Evolutionary conservation across 2,888 invertebrate genomes (phyloP).

Genomic region (Acanthococcus lagerstroemiae): DNA sequence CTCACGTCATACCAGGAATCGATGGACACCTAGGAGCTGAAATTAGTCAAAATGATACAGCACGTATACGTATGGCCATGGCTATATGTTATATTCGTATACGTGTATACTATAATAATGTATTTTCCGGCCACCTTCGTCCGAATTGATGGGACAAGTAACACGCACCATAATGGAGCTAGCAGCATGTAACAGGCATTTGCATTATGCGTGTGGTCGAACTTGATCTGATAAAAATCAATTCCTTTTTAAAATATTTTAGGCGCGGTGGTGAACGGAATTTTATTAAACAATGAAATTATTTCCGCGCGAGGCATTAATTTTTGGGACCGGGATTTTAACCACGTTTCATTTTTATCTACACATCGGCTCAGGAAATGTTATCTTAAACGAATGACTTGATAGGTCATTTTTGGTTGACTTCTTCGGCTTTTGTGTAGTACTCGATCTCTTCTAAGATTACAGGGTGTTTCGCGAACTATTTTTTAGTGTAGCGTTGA

Average conservation of each 20-base stretch:
- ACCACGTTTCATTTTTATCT: no score
- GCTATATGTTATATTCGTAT: no score
- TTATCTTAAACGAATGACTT: no score
- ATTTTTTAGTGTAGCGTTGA: no score
- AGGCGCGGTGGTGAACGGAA: constrained; percentile 2
- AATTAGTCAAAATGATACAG: constrained; percentile 1
- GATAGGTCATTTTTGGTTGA: no score
- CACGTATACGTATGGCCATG: no score
- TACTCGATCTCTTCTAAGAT: no score
- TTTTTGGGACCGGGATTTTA: neutral
- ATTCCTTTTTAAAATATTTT: neutral
- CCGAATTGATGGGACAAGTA: constrained; percentile 4
- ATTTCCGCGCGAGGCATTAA: neutral
- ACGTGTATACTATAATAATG: no score
- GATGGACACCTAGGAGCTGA: constrained; percentile 8
- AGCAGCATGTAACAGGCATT: neutral
- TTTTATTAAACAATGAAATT: constrained; percentile 6
- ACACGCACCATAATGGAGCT: neutral
- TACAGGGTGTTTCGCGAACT: no score
- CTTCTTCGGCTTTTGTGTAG: no score
- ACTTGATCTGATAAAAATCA: constrained; percentile 12
- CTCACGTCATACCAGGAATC: neutral
- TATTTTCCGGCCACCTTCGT: neutral
- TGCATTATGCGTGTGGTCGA: constrained; percentile 4
- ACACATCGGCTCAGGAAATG: no score